Conservation (phyloP, 2,888 invertebrate genomes). For the Leptinotarsa juncta region DNA sequence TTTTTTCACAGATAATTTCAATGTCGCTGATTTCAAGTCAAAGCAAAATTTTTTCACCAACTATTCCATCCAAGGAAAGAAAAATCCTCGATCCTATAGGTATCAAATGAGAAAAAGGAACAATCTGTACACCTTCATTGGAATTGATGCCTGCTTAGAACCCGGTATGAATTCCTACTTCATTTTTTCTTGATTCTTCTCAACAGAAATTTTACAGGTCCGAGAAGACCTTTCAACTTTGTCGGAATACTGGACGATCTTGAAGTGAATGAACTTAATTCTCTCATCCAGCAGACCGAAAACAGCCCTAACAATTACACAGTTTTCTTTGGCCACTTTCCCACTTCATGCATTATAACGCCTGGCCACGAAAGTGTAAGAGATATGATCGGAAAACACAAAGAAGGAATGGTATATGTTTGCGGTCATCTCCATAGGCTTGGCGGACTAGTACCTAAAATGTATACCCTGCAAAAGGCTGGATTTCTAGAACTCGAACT, state of each 20-base stretch:
- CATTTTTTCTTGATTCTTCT: neutral
- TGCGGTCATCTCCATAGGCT: slow-evolving; percentile 92
- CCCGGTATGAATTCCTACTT: slow-evolving; percentile 71
- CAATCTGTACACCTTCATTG: slow-evolving; percentile 83
- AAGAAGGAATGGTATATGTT: slow-evolving; percentile 79
- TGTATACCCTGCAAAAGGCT: slow-evolving; percentile 87
- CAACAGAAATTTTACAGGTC: slow-evolving; percentile 52
- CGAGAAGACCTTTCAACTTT: slow-evolving; percentile 90
- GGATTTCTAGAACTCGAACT: slow-evolving; percentile 90
- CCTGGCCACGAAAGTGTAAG: slow-evolving; percentile 69
- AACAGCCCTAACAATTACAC: slow-evolving; percentile 70
- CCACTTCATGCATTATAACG: slow-evolving; percentile 85
- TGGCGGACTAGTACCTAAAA: slow-evolving; percentile 80
- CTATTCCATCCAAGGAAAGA: slow-evolving; percentile 82
- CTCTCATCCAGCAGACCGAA: slow-evolving; percentile 70
- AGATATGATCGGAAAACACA: slow-evolving; percentile 71
- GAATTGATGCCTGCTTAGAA: slow-evolving; percentile 86
- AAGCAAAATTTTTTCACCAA: slow-evolving; percentile 81
- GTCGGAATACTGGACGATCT: slow-evolving; percentile 77
- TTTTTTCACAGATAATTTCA: slow-evolving; percentile 84
- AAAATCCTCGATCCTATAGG: slow-evolving; percentile 79
- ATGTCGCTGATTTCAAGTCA: slow-evolving; percentile 77
- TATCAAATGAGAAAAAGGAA: slow-evolving; percentile 71
- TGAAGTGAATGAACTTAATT: slow-evolving; percentile 71
- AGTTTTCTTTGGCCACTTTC: slow-evolving; percentile 91